Base-by-base conservation (phyloP, 2,797 vertebrate genomes). In the Nyctalus aviator region DNA sequence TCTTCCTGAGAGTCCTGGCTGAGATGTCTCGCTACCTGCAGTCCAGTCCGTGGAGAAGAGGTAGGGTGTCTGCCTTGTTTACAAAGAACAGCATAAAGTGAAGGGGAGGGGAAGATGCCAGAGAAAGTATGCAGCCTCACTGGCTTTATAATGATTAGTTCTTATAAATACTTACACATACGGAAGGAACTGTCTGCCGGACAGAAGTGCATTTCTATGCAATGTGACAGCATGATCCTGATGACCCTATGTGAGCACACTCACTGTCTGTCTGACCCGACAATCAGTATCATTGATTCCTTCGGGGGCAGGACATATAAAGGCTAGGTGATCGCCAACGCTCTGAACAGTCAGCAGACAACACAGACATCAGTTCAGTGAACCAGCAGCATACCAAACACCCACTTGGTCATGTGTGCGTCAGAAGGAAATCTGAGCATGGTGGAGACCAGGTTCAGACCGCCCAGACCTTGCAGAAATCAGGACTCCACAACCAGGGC, bases 331-430 rank as follows among this genome's bases (percentile, higher is more conserved):
- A 25, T 1, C 0, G 4, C 53, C 23, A 2, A 5, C 0, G 7
- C 6, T n/a, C 57, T 27, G 27, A 62, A 37, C 10, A 32, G 46
- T 9, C 32, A 9, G 15, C 3, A 55, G 25, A 10, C 23, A 5
- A 0, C 0, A 30, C 64, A 18, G 41, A 10, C 21, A 3, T 3
- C 21, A 23, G 10, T 8, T 3, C 8, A 2, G 3, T 1, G 44
- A 23, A 11, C 35, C 0, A 32, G 37, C 18, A 14, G 23, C 53
- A n/a, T 8, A 9, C 11, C 13, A 13, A 48, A 35, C 73, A 6
- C 18, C 44, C 30, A 7, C 12, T 18, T 1, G 46, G 10, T 23
- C n/a, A 11, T 6, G 25, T 14, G 8, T 2, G 25, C 2, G 9
- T 44, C 27, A 5, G n/a, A 32, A 41, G 6, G 66, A 53, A 75